A percentile compares a stretch with the other conserved stretches of the same genome.
These are phyloP conservation scores for Serilophus lunatus DNA, from an alignment of 2,113 vertebrate species.

Conservation along the genomic window DNA sequence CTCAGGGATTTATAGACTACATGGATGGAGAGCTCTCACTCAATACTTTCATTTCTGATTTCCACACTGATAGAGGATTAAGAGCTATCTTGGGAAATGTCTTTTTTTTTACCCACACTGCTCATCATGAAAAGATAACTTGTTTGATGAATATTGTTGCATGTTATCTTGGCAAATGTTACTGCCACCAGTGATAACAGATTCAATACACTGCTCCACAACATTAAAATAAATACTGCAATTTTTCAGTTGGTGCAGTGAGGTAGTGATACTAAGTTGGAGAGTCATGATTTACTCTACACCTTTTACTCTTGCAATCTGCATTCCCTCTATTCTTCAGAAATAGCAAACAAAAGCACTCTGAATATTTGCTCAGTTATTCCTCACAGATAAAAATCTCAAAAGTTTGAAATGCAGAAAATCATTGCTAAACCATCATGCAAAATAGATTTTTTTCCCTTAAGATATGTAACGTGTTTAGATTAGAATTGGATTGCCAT, in stretches of 20 bases:
- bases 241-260: neutral
- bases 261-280: neutral
- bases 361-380: neutral
- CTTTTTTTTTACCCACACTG: neutral
- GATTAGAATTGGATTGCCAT: neutral
- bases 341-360: neutral
- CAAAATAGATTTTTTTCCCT: neutral
- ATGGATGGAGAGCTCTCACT: neutral
- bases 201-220: neutral
- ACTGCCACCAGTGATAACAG: neutral
- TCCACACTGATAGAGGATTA: neutral
- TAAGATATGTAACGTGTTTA: neutral
- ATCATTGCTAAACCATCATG: neutral
- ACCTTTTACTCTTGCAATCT: neutral
- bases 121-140: neutral
- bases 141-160: neutral
- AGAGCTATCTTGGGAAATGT: neutral
- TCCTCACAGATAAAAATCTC: neutral
- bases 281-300: neutral
- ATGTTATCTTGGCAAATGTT: slow-evolving; percentile 21
- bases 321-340: neutral
- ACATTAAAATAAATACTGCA: slow-evolving; percentile 26
- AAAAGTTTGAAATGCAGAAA: neutral
- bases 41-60: neutral
- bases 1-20: neutral